Evolutionary conservation across 92 coral and sea anemone species (phyloP), one percentile per base, ranked within the genome.

Genomic region (Palythoa grandiflora): DNA sequence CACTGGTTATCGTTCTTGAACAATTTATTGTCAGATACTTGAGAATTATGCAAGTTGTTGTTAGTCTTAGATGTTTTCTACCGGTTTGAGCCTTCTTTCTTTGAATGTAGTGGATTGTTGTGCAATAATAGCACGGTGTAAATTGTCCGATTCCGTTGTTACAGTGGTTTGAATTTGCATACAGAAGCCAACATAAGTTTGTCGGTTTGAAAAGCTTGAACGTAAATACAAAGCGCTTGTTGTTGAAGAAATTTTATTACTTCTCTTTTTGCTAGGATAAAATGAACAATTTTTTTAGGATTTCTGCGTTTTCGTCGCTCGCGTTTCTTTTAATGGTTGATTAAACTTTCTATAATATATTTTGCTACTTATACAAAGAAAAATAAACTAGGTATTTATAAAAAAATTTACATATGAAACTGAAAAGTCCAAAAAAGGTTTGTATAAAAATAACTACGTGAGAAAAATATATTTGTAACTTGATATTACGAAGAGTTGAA

Each of bases 341-440:
- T 47, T 66, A 71, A 52, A 40, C 68, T 80, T 80, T 80, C 73
- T 80, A 80, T 20, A 6, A 66, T 66, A 81, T 81, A 81, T 81
- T 81, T 81, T 81, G 86, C 75, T 81, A 66, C 38, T 20, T 17
- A 38, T 19, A 66, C 15, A 66, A n/a, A 80, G 75, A 81, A 81
- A 79, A 55, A 47, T 44, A 35, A 48, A 81, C 28, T 28, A 81
- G 21, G 47, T 66, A 81, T 81, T 66, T 81, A 81, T 66, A 80
- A 80, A 65, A 81, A 65, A 65, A 68, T 48, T 17, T 81, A 48
- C 65, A 68, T 47, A 81, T 40, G 59, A 81, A 81, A 81, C 75
- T 3, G 38, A 48, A 44, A 81, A 65, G 57, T 47, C 59, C 47
- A 21, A 38, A 81, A 47, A 81, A 20, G 76, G 57, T 21, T 65